Conservation (phyloP, 2,888 invertebrate species). For the Cataglyphis altisquamis region DNA sequence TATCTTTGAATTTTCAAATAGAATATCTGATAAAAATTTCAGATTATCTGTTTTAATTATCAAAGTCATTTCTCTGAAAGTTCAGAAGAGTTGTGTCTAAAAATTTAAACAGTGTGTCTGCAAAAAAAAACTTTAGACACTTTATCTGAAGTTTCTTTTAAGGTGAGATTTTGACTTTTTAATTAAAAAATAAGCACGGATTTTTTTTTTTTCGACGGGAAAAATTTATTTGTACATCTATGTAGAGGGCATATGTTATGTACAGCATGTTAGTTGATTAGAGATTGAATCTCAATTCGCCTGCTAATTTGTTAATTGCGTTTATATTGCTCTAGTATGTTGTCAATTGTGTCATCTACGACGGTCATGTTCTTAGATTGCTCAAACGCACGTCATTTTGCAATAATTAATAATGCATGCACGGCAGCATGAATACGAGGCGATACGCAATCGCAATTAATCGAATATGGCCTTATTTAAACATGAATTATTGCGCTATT, state of each 20-base stretch:
- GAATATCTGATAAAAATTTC: too few relatives aligned
- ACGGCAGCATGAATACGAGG: background rate
- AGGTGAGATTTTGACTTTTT: background rate
- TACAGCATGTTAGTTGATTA: background rate
- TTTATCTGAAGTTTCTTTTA: too few relatives aligned
- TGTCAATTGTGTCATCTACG: background rate
- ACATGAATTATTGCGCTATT: background rate
- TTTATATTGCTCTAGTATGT: background rate
- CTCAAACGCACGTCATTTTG: background rate
- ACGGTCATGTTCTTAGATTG: constrained; percentile 1
- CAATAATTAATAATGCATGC: background rate
- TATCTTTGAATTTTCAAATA: too few relatives aligned
- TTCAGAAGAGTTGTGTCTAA: too few relatives aligned
- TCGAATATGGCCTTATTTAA: background rate
- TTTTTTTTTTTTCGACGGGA: background rate
- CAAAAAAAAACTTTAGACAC: too few relatives aligned
- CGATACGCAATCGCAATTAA: constrained; percentile 16
- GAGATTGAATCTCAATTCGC: constrained; percentile 22
- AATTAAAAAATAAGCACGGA: background rate
- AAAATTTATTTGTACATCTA: background rate
- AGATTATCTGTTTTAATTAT: too few relatives aligned
- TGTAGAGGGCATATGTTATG: too few relatives aligned
- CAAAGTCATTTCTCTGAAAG: too few relatives aligned
- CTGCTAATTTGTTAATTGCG: constrained; percentile 35
- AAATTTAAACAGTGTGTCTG: too few relatives aligned